phyloP scores from a whole-genome alignment of 2,113 vertebrate species.

The Noctilio leporinus region DNA sequence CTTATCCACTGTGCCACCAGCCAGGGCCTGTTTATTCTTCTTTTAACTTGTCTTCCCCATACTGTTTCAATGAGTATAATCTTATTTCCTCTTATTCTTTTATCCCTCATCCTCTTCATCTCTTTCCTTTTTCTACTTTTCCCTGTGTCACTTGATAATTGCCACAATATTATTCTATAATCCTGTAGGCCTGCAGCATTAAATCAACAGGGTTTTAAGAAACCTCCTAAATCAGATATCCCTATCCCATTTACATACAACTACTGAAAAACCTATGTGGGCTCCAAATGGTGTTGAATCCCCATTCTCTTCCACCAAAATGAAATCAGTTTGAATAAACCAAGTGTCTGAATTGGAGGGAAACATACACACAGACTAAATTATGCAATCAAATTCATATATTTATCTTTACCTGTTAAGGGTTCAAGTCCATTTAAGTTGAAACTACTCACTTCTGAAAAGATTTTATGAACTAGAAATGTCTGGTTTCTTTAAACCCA shows the following conservation, averaged over 20 bases:
- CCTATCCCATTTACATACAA: neutral
- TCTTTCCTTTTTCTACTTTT: neutral
- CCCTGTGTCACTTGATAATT: neutral
- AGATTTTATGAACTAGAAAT: constrained; percentile 1
- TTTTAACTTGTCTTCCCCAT: neutral
- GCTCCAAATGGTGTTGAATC: neutral
- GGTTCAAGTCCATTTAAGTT: neutral
- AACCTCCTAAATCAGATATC: neutral
- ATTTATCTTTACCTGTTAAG: neutral
- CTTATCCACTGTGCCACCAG: too few relatives aligned
- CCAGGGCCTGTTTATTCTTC: neutral
- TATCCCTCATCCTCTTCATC: neutral
- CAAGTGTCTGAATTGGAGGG: neutral
- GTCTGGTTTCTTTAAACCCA: neutral
- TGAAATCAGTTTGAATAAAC: constrained; percentile 10
- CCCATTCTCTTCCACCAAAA: neutral
- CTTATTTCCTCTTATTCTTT: neutral
- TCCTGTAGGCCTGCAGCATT: neutral
- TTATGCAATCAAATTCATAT: neutral
- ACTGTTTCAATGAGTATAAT: neutral
- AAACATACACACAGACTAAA: neutral
- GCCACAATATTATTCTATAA: neutral
- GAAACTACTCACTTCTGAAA: neutral
- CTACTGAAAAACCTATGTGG: neutral
- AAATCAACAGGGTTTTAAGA: neutral